A percentile compares a stretch with the other conserved stretches of the same genome.
Evolutionary conservation across 2,113 vertebrate species (phyloP).

Genomic region (Panthera leo): DNA sequence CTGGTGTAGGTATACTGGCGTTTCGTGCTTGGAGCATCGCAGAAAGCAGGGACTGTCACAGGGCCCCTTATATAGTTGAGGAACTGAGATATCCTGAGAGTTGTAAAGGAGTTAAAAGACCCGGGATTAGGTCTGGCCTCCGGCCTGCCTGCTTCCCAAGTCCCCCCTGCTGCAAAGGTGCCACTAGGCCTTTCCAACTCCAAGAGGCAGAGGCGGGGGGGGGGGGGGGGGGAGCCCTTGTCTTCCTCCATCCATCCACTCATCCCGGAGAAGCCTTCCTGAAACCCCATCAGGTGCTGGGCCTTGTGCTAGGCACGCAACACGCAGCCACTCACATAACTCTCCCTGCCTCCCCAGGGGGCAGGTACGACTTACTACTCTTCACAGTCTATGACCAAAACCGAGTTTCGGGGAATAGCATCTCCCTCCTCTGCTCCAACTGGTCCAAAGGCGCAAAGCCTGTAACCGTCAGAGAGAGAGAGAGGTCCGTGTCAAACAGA

Average conservation of each 20-base stretch:
- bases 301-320: fast-evolving
- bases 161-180: too few relatives aligned
- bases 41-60: fast-evolving
- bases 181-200: fast-evolving
- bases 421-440: not conserved
- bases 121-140: not conserved
- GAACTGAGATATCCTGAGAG: not conserved
- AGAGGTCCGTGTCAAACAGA: not conserved
- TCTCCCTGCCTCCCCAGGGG: fast-evolving
- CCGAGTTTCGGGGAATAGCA: fast-evolving
- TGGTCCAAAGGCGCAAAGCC: not conserved
- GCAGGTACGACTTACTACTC: too few relatives aligned
- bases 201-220: not conserved
- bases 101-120: not conserved
- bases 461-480: too few relatives aligned
- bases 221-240: fast-evolving
- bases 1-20: fast-evolving
- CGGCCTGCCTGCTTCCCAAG: not conserved
- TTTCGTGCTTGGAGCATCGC: not conserved
- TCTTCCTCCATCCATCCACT: too few relatives aligned
- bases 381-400: not conserved
- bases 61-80: not conserved
- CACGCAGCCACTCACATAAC: fast-evolving
- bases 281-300: fast-evolving
- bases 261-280: not conserved